These are phyloP conservation scores for Selenia dentaria DNA, from an alignment of 2,888 invertebrate species.

Conservation along the genomic window DNA sequence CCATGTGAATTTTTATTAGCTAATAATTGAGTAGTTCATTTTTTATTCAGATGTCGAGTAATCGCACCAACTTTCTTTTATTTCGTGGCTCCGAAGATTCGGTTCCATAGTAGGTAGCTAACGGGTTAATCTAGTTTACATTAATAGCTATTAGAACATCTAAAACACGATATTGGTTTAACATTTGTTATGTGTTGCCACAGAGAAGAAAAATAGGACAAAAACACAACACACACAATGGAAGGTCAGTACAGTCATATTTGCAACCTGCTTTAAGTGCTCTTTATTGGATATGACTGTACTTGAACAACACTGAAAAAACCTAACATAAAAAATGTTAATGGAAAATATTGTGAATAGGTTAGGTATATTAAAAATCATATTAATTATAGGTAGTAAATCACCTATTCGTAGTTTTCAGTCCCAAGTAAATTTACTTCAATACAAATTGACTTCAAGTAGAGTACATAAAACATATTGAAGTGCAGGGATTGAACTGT, in stretches of 20 bases:
- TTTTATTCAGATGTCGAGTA: too few relatives aligned
- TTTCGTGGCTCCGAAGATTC: too few relatives aligned
- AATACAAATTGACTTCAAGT: not conserved
- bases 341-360: constrained; percentile 18
- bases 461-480: constrained; percentile 5
- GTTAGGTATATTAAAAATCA: constrained; percentile 11
- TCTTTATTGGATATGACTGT: constrained; percentile 3
- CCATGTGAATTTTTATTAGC: too few relatives aligned
- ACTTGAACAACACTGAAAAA: constrained; percentile 17
- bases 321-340: constrained; percentile 19
- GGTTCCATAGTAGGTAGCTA: too few relatives aligned
- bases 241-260: constrained; percentile 6
- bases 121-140: constrained; percentile 5
- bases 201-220: constrained; percentile 11
- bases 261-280: not conserved
- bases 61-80: too few relatives aligned
- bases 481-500: constrained; percentile 11
- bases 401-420: constrained; percentile 5
- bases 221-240: constrained; percentile 20
- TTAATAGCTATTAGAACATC: constrained; percentile 5
- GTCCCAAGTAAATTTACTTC: not conserved
- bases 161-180: constrained; percentile 6
- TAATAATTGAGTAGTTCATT: too few relatives aligned
- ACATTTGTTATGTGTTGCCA: constrained; percentile 13
- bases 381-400: not conserved